Percentiles rank a stretch among this genome's conserved stretches.
phyloP scores from a whole-genome alignment of 1,140 invertebrate species.

The Ladona fulva region DNA sequence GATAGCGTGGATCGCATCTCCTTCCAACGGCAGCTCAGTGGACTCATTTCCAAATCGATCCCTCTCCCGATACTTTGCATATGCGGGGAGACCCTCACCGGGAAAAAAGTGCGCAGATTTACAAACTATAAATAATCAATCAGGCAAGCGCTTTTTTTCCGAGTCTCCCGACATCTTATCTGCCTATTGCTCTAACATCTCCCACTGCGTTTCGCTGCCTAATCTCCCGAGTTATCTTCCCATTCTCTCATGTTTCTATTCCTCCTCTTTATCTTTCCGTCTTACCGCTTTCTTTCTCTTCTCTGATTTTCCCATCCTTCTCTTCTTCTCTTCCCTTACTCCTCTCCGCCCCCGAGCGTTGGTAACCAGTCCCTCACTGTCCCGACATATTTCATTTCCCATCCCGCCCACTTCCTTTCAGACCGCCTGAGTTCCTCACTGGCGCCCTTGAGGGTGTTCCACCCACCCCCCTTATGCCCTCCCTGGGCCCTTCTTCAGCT shows the following conservation, averaged over 20 bases:
- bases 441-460: not conserved
- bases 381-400: slow-evolving; percentile 3
- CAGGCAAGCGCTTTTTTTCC: too few species aligned
- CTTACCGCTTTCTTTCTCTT: not conserved
- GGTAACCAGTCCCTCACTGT: not conserved
- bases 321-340: not conserved
- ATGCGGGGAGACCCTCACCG: too few species aligned
- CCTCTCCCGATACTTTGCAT: too few species aligned
- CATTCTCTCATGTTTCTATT: not conserved
- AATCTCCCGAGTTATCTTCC: not conserved
- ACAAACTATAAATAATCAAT: too few species aligned
- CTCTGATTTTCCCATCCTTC: not conserved
- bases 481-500: not conserved
- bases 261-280: not conserved
- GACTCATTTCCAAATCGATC: too few species aligned
- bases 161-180: not conserved
- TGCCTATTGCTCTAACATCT: too few species aligned
- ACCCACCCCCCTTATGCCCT: not conserved
- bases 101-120: too few species aligned
- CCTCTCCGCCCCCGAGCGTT: not conserved
- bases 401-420: not conserved
- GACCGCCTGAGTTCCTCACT: not conserved
- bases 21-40: too few species aligned
- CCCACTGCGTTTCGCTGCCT: too few species aligned
- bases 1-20: too few species aligned